These are phyloP conservation scores for Shinisaurus crocodilurus DNA, from an alignment of 2,113 vertebrate species.

Conservation along the genomic window DNA sequence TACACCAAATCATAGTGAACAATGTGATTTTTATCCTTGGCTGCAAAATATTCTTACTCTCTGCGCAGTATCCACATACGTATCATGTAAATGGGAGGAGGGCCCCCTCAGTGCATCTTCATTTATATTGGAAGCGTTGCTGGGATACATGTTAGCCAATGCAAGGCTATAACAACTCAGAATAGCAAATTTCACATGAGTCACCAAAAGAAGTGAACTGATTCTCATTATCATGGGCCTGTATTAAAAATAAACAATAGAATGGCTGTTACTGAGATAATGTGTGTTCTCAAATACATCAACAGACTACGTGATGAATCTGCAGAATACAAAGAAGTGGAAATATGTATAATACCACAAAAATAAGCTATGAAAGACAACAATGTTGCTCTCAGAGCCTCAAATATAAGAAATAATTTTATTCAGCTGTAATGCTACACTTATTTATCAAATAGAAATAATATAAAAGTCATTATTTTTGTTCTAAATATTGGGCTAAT, in stretches of 20 bases:
- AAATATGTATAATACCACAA: background rate
- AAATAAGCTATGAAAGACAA: background rate
- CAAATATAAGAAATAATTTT: background rate
- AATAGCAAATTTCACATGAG: background rate
- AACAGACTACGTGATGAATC: slow-evolving; percentile 23
- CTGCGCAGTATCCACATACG: background rate
- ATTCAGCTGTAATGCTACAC: background rate
- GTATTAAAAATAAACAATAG: slow-evolving; percentile 16
- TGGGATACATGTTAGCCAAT: background rate
- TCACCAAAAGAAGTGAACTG: slow-evolving; percentile 24
- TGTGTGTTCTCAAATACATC: slow-evolving; percentile 13
- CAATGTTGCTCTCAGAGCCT: background rate
- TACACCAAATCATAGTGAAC: background rate
- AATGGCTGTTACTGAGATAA: slow-evolving; percentile 24
- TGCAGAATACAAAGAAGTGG: slow-evolving; percentile 3
- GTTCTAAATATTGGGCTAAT: background rate
- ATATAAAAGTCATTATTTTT: background rate
- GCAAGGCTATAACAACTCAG: background rate
- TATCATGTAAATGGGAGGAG: background rate
- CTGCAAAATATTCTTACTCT: background rate
- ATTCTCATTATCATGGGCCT: slow-evolving; percentile 38
- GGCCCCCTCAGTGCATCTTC: background rate
- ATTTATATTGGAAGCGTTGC: background rate
- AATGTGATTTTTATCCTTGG: background rate
- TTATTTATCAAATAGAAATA: background rate